Conservation (phyloP, 2,797 vertebrate species). For the Sebastes diploproa region DNA sequence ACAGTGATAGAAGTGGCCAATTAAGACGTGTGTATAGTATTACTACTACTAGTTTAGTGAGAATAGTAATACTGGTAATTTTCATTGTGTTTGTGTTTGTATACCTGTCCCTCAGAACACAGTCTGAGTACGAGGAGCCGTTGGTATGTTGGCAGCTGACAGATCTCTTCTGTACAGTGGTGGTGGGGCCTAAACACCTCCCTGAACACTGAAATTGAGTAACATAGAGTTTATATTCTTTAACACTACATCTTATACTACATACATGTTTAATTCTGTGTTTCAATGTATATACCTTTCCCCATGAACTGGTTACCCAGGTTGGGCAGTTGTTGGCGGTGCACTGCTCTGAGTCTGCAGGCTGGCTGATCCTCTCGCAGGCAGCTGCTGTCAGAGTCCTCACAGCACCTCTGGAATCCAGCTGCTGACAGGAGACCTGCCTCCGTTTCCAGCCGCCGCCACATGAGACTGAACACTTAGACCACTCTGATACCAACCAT, state of each 20-base stretch:
- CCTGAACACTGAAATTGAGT: constrained; percentile 83
- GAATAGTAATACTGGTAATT: background rate
- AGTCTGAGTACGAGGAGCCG: constrained; percentile 78
- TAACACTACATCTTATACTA: rapidly evolving
- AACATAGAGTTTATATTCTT: background rate
- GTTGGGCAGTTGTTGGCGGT: constrained; percentile 64
- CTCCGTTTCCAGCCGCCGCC: constrained; percentile 82
- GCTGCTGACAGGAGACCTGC: constrained; percentile 82
- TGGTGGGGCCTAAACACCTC: constrained; percentile 75
- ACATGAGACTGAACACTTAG: constrained; percentile 85
- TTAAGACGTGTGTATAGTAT: background rate
- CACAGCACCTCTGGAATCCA: constrained; percentile 55
- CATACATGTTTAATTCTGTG: background rate
- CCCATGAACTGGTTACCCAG: constrained; percentile 68
- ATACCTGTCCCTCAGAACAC: constrained; percentile 86
- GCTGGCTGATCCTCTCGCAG: constrained; percentile 71
- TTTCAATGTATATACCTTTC: constrained; percentile 77
- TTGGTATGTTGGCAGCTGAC: constrained; percentile 81
- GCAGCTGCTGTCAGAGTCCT: constrained; percentile 39
- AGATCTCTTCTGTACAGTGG: constrained; percentile 78
- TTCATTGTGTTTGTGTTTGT: background rate
- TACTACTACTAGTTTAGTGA: background rate
- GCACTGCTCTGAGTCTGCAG: constrained; percentile 78
- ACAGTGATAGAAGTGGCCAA: too few species aligned
- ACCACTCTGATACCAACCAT: constrained; percentile 85